Conservation (phyloP, 2,888 invertebrate species). For the Macrosoma leucophasiata region DNA sequence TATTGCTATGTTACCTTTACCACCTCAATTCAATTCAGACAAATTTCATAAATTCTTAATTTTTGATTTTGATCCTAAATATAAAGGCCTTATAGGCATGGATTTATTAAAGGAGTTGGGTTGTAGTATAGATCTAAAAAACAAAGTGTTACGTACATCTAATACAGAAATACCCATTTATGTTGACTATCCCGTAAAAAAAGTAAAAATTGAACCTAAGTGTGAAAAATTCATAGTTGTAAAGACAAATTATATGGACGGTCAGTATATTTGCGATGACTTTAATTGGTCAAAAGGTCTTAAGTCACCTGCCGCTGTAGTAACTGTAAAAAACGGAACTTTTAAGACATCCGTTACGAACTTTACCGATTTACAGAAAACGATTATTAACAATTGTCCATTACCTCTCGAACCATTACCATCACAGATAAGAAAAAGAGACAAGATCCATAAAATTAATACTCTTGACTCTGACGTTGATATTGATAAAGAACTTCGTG, state of each 20-base stretch:
- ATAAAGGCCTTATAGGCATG: constrained; percentile 9
- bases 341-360: constrained; percentile 21
- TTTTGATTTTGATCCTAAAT: constrained; percentile 11
- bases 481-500: constrained; percentile 6
- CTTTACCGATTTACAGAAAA: constrained; percentile 13
- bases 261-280: constrained; percentile 16
- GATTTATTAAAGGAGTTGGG: constrained; percentile 7
- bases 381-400: constrained; percentile 12
- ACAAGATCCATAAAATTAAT: constrained; percentile 2
- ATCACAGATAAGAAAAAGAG: neutral
- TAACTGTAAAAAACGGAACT: constrained; percentile 22
- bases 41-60: constrained; percentile 11
- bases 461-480: neutral
- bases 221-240: constrained; percentile 23
- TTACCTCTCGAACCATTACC: neutral
- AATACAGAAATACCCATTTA: no score
- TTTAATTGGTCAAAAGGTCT: constrained; percentile 18
- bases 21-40: constrained; percentile 20
- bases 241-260: constrained; percentile 22
- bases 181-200: constrained; percentile 23
- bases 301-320: constrained; percentile 18
- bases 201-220: constrained; percentile 16
- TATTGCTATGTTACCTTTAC: constrained; percentile 21
- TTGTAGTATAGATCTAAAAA: no score
- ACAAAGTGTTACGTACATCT: no score